Conservation (phyloP, 2,797 vertebrate genomes). For the Harpagifer antarcticus region DNA sequence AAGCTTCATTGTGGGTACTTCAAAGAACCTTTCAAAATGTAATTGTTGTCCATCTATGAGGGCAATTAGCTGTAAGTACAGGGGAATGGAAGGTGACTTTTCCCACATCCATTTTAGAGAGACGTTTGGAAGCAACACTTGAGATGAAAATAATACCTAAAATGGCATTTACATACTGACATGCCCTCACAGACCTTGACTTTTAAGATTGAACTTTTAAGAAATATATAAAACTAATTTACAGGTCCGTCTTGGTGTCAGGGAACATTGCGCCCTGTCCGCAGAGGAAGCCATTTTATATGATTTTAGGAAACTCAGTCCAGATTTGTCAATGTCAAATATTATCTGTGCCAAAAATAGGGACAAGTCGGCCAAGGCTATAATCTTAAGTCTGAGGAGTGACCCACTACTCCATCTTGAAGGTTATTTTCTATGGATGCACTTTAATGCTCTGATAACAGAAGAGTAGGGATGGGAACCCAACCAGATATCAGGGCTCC, state of each 20-base stretch:
- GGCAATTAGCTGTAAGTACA: conserved; percentile 71
- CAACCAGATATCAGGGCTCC: too few species aligned
- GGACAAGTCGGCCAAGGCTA: neutral
- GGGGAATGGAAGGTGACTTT: conserved; percentile 70
- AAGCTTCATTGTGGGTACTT: conserved; percentile 71
- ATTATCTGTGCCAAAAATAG: conserved; percentile 19
- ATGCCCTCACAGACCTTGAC: conserved; percentile 16
- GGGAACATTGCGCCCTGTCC: conserved; percentile 15
- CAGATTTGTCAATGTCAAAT: conserved; percentile 25
- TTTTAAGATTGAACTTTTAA: conserved; percentile 31
- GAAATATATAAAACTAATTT: conserved; percentile 28
- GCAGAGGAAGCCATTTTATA: conserved; percentile 10
- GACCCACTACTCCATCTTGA: neutral
- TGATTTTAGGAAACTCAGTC: conserved; percentile 12
- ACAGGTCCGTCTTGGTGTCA: conserved; percentile 25
- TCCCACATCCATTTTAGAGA: conserved; percentile 42
- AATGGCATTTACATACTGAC: conserved; percentile 33
- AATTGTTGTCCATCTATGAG: conserved; percentile 75
- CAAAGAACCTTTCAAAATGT: conserved; percentile 78
- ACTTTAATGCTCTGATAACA: conserved; percentile 19
- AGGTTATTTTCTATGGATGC: neutral
- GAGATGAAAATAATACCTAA: conserved; percentile 46
- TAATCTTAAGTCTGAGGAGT: conserved; percentile 16
- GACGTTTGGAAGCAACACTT: conserved; percentile 48
- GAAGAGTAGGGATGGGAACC: neutral